Base-by-base conservation (phyloP, 2,113 vertebrate genomes). In the Micronycteris hirsuta region DNA sequence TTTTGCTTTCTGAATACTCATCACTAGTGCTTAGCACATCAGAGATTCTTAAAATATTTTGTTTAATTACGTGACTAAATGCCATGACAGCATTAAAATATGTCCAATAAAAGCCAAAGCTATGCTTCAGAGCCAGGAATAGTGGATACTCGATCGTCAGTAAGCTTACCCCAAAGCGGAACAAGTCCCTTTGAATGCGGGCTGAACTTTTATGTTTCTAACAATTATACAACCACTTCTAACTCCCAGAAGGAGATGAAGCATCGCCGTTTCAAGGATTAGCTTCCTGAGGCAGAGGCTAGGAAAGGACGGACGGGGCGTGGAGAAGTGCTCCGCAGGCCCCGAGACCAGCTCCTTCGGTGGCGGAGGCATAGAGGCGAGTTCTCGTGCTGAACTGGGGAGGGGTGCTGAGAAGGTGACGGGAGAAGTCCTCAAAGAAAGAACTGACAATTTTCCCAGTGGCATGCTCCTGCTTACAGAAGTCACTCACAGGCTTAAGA, bases 1-100 rank as follows among this genome's bases (percentile, higher is more conserved):
- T 26, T 95, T 92, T 92, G 41, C 11, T 92, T 90, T 38, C 80
- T 83, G 31, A 65, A 84, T 84, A 87, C 26, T 87, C 28, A 76
- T 31, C n/a, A 88, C 19, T 33, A 74, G 26, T 86, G 16, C 82
- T 77, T 67, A 86, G 7, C 11, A 76, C 86, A 82, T 58, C 24
- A 83, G 38, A 20, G 14, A 82, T n/a, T 2, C n/a, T 89, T 49
- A 71, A 92, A 88, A 90, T 74, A 94, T 86, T 67, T 91, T 74
- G 36, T 52, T 90, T 77, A 86, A 61, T 36, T 86, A 13, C 83
- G 45, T 73, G 31, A 83, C 22, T 77, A 92, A 91, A 82, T 89
- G 54, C 15, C 38, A 36, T 4, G 31, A 78, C 22, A 87, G 11
- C 19, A 58, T 65, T 84, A 80, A 94, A 82, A 41, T 81, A 80